Conservation (phyloP, 2,888 invertebrate genomes). For the Drosophila nr. medialis region DNA sequence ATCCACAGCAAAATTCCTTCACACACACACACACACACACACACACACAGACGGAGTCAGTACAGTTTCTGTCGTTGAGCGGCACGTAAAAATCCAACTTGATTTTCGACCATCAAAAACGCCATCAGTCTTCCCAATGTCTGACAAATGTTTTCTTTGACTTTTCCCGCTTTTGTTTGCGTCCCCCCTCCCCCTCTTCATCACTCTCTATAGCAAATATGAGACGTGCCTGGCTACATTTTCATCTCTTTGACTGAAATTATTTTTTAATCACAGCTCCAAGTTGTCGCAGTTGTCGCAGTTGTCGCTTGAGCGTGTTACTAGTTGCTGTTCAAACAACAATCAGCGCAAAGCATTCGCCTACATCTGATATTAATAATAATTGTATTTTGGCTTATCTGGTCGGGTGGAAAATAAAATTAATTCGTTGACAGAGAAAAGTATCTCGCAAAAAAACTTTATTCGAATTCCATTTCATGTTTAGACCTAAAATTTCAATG, state of each 20-base stretch:
- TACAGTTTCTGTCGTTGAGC: constrained; percentile 52
- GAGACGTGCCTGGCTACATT: constrained; percentile 63
- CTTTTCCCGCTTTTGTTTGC: constrained; percentile 36
- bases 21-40: constrained; percentile 3
- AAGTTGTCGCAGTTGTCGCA: constrained; percentile 14
- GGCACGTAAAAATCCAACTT: constrained; percentile 79
- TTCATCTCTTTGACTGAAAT: constrained; percentile 62
- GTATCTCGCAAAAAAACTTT: neutral
- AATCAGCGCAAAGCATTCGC: constrained; percentile 18
- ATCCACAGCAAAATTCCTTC: constrained; percentile 56
- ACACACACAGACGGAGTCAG: constrained; percentile 18
- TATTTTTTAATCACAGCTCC: constrained; percentile 75
- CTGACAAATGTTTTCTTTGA: constrained; percentile 76
- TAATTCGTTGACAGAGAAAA: neutral
- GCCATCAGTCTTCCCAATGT: constrained; percentile 74
- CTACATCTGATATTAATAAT: neutral
- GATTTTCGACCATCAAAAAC: constrained; percentile 79
- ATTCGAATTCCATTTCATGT: neutral
- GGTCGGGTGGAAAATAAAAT: neutral
- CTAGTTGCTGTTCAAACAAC: neutral
- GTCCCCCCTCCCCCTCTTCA: neutral
- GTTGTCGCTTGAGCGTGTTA: neutral
- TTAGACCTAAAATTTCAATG: no score
- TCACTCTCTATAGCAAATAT: constrained; percentile 22
- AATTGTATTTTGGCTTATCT: no score